A percentile compares a stretch with the other conserved stretches of the same genome.
Conservation (phyloP, 2,888 invertebrate genomes). For the Meloe dianella region DNA sequence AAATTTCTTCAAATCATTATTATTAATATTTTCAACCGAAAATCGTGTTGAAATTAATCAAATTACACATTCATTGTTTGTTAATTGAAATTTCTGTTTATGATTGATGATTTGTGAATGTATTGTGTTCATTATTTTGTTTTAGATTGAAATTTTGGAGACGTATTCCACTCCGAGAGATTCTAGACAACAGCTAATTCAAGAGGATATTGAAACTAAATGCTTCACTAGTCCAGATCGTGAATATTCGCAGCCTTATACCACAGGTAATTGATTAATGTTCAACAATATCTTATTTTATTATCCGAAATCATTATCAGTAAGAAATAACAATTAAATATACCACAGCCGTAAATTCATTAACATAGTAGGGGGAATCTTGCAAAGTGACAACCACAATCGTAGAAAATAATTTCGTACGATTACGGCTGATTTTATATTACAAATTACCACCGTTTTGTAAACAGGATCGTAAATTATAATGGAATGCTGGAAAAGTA, state of each 20-base stretch:
- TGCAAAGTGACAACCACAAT: too few relatives aligned
- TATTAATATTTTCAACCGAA: not conserved
- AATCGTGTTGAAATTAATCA: slow-evolving; percentile 1
- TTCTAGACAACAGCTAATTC: slow-evolving; percentile 59
- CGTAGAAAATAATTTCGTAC: too few relatives aligned
- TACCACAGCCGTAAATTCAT: too few relatives aligned
- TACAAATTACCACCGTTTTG: too few relatives aligned
- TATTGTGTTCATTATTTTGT: slow-evolving; percentile 38
- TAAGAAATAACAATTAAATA: not conserved
- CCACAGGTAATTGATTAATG: slow-evolving; percentile 58
- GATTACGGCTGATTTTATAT: too few relatives aligned
- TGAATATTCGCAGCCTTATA: slow-evolving; percentile 64
- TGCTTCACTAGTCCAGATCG: slow-evolving; percentile 64
- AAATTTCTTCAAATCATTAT: not conserved
- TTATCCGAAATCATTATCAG: slow-evolving; percentile 8
- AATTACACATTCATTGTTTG: slow-evolving; percentile 19
- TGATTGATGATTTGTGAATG: slow-evolving; percentile 14
- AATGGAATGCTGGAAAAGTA: too few relatives aligned
- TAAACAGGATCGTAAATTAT: too few relatives aligned
- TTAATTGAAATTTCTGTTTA: slow-evolving; percentile 17
- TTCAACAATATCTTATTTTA: too few relatives aligned
- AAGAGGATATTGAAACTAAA: slow-evolving; percentile 58
- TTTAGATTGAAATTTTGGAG: slow-evolving; percentile 75
- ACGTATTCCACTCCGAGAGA: slow-evolving; percentile 77
- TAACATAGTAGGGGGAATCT: too few relatives aligned